Conservation (phyloP, 2,797 vertebrate genomes). For the Naso thynnoides region DNA sequence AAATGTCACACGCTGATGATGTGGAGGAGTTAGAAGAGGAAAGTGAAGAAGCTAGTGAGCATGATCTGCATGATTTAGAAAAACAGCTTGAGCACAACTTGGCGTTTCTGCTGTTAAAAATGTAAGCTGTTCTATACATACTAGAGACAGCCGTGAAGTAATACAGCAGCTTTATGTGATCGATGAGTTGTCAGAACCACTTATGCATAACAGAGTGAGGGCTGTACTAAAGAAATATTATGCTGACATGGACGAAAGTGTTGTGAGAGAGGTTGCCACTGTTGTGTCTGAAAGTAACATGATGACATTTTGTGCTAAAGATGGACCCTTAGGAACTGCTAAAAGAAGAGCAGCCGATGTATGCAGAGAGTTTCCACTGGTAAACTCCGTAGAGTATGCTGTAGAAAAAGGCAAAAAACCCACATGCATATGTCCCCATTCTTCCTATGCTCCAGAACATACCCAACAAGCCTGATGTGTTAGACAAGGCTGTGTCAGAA, state of each 20-base stretch:
- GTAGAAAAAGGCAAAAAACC: neutral
- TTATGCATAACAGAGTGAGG: neutral
- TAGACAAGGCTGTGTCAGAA: constrained; percentile 1
- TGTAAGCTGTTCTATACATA: neutral
- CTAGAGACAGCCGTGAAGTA: neutral
- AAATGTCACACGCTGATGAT: constrained; percentile 2
- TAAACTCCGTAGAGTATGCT: neutral
- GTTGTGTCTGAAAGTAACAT: neutral
- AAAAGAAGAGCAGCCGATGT: neutral
- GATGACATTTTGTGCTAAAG: neutral
- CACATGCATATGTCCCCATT: neutral
- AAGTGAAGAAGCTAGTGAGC: neutral
- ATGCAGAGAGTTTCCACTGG: neutral
- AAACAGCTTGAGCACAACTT: neutral
- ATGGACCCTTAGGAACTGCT: neutral
- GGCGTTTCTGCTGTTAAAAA: neutral
- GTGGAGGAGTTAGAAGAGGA: neutral
- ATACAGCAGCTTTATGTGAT: neutral
- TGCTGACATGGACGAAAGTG: neutral
- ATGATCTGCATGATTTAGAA: neutral
- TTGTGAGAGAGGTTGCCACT: neutral
- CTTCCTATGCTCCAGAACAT: neutral
- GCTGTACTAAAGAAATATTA: neutral
- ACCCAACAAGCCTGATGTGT: neutral
- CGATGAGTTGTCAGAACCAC: neutral